Evolutionary conservation across 2,888 invertebrate genomes (phyloP).

Genomic region (Parascotia fuliginaria): DNA sequence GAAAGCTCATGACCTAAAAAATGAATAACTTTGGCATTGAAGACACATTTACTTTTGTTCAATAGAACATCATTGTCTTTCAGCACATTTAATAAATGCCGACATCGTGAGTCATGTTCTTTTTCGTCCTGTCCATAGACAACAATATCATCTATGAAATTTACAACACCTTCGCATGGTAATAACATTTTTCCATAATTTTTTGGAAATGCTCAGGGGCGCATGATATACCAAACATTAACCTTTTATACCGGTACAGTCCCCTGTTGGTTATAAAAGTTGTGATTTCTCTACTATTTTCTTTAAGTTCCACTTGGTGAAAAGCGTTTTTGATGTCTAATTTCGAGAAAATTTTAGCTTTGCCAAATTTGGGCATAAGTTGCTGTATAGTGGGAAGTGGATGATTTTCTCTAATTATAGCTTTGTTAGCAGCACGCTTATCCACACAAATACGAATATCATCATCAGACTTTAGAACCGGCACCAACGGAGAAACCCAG

Average conservation of each 20-base stretch:
- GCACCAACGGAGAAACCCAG: slow-evolving; percentile 28
- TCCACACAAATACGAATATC: neutral
- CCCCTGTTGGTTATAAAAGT: slow-evolving; percentile 9
- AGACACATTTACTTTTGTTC: slow-evolving; percentile 1
- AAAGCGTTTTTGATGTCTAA: slow-evolving; percentile 8
- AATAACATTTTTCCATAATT: neutral
- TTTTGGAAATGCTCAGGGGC: slow-evolving; percentile 53
- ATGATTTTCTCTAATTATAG: slow-evolving; percentile 33
- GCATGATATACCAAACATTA: slow-evolving; percentile 60
- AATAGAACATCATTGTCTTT: neutral
- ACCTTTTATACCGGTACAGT: slow-evolving; percentile 50
- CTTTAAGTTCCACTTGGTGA: slow-evolving; percentile 3
- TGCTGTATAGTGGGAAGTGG: slow-evolving; percentile 27
- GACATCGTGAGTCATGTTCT: neutral
- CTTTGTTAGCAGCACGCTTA: slow-evolving; percentile 3
- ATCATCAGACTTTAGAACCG: neutral
- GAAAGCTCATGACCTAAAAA: slow-evolving; percentile 2
- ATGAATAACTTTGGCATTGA: neutral
- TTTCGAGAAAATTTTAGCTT: slow-evolving; percentile 3
- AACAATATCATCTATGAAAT: neutral
- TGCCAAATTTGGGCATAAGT: neutral
- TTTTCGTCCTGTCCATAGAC: neutral
- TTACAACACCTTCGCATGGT: neutral
- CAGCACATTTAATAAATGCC: neutral
- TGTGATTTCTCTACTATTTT: slow-evolving; percentile 6